These are phyloP conservation scores for Gouania willdenowi DNA, from an alignment of 2,797 vertebrate genomes.

Conservation along the genomic window DNA sequence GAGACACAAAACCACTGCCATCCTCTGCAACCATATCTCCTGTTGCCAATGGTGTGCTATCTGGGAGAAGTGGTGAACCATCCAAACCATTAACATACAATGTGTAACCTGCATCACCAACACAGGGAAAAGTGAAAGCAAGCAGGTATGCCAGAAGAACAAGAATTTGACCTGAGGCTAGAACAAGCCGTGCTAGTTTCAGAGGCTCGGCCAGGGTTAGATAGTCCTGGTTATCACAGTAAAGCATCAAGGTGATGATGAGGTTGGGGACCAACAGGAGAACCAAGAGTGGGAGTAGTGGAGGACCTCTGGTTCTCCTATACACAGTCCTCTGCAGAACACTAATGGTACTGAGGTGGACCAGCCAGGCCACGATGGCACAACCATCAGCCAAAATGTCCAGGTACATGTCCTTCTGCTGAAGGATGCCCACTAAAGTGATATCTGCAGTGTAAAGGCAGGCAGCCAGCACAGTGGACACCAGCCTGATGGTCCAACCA, in stretches of 20 bases:
- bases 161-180: constrained; percentile 72
- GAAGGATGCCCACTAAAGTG: constrained; percentile 66
- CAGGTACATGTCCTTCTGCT: constrained; percentile 71
- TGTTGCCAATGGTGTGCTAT: constrained; percentile 23
- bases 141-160: constrained; percentile 78
- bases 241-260: constrained; percentile 76
- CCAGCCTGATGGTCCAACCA: constrained; percentile 81
- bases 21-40: constrained; percentile 82
- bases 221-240: constrained; percentile 53
- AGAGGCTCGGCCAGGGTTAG: constrained; percentile 57
- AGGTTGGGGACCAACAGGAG: constrained; percentile 79
- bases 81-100: constrained; percentile 68
- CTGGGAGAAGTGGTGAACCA: constrained; percentile 65
- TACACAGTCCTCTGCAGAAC: constrained; percentile 66
- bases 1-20: constrained; percentile 84
- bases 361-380: constrained; percentile 81
- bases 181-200: constrained; percentile 66
- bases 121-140: constrained; percentile 71
- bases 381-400: constrained; percentile 78
- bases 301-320: constrained; percentile 76
- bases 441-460: constrained; percentile 75
- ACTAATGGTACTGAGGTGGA: constrained; percentile 77
- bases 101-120: constrained; percentile 37
- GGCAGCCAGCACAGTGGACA: constrained; percentile 67
- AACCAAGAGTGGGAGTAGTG: constrained; percentile 63